Percentiles rank a stretch among this genome's conserved stretches.
Evolutionary conservation across 2,888 invertebrate species (phyloP).

Genomic region (Perizoma flavofasciatum): DNA sequence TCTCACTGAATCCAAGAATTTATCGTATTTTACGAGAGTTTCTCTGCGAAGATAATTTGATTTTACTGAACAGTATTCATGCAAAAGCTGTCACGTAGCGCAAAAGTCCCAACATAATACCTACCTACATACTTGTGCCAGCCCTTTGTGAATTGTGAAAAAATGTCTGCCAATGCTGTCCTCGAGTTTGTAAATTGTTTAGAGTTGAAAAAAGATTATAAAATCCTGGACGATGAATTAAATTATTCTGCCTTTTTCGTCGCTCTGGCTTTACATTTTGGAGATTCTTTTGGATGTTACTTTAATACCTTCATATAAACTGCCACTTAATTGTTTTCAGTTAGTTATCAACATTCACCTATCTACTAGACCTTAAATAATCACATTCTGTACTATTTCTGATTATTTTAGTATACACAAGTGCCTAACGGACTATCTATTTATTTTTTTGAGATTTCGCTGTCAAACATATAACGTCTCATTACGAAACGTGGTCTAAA

Average conservation of each 20-base stretch:
- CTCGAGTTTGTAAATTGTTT: constrained; percentile 32
- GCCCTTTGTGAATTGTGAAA: constrained; percentile 18
- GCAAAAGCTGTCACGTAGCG: constrained; percentile 19
- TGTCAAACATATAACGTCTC: constrained; percentile 6
- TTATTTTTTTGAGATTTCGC: constrained; percentile 3
- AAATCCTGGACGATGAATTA: constrained; percentile 32
- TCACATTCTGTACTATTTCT: too few species aligned
- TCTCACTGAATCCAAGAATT: constrained; percentile 13
- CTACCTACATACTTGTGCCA: constrained; percentile 4
- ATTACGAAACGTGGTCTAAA: too few species aligned
- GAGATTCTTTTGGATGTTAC: constrained; percentile 9
- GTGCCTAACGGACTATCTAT: too few species aligned
- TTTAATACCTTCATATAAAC: not conserved
- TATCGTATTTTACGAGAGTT: constrained; percentile 12
- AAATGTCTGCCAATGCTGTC: constrained; percentile 21
- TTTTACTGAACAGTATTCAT: constrained; percentile 19
- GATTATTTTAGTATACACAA: too few species aligned
- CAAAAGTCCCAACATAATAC: not conserved
- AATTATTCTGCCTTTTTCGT: constrained; percentile 25
- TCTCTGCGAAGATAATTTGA: constrained; percentile 22
- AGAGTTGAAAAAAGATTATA: constrained; percentile 31
- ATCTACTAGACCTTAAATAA: too few species aligned
- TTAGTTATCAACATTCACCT: too few species aligned
- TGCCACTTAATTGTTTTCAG: too few species aligned
- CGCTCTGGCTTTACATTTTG: constrained; percentile 15